These are phyloP conservation scores for Cheiracanthium punctorium DNA, from an alignment of 2,888 invertebrate genomes.

Conservation along the genomic window DNA sequence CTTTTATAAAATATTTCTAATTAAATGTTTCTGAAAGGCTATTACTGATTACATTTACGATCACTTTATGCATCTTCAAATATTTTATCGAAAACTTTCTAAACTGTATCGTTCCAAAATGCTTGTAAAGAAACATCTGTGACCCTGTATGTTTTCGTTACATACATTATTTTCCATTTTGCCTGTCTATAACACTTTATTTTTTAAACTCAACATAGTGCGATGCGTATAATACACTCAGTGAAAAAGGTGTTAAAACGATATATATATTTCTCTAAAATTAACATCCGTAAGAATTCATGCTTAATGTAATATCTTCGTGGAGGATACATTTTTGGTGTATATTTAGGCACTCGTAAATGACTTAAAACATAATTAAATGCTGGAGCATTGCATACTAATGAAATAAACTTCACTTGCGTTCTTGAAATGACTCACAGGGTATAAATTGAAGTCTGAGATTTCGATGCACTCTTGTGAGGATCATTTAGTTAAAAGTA, in stretches of 20 bases:
- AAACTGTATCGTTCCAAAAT: too few species aligned
- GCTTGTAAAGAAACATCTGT: too few species aligned
- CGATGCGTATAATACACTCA: too few species aligned
- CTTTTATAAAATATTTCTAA: too few species aligned
- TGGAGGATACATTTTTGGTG: not conserved
- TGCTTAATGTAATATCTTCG: not conserved
- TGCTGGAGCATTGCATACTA: not conserved
- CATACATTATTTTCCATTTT: too few species aligned
- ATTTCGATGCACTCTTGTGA: not conserved
- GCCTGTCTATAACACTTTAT: too few species aligned
- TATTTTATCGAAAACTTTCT: too few species aligned
- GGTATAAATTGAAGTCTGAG: not conserved
- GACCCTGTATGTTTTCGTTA: too few species aligned
- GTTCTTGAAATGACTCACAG: constrained; percentile 1
- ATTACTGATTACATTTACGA: too few species aligned
- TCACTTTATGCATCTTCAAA: too few species aligned
- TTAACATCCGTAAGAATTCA: constrained; percentile 5
- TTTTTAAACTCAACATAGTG: too few species aligned
- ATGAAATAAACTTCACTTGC: not conserved
- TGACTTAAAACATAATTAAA: constrained; percentile 1
- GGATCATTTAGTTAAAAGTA: not conserved
- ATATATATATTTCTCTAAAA: constrained; percentile 2
- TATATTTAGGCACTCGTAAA: not conserved
- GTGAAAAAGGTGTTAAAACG: not conserved
- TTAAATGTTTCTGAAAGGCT: too few species aligned